A percentile compares a stretch with the other conserved stretches of the same genome.
Evolutionary conservation across 2,113 vertebrate genomes (phyloP).

Genomic region (Syngnathoides biaculeatus): DNA sequence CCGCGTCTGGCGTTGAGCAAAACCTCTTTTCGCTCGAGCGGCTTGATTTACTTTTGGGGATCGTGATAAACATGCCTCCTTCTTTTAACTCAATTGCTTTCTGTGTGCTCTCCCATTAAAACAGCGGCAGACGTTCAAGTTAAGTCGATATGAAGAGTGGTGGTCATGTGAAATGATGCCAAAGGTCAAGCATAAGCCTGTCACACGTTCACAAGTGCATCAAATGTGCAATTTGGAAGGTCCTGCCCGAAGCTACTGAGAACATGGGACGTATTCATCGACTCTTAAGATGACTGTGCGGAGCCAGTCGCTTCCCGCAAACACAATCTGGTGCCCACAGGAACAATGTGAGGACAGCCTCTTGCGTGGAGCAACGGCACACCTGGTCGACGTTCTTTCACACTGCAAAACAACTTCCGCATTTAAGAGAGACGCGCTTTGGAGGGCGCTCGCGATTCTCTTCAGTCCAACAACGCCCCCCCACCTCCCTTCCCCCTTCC

Average conservation of each 20-base stretch:
- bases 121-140: neutral
- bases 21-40: neutral
- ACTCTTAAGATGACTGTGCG: constrained; percentile 32
- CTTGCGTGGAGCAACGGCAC: constrained; percentile 43
- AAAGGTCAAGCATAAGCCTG: neutral
- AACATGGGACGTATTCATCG: constrained; percentile 48
- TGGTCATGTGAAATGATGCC: constrained; percentile 2
- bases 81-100: neutral
- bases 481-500: neutral
- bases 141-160: constrained; percentile 14
- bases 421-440: neutral
- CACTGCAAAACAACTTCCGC: constrained; percentile 1
- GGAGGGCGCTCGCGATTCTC: constrained; percentile 3
- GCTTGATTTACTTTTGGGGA: constrained; percentile 6
- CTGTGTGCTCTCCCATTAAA: neutral
- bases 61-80: constrained; percentile 11
- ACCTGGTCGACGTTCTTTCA: constrained; percentile 39
- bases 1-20: neutral
- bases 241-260: constrained; percentile 20
- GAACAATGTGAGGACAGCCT: neutral
- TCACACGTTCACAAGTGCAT: constrained; percentile 2
- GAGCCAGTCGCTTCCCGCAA: constrained; percentile 17
- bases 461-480: constrained; percentile 8
- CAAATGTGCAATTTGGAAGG: neutral
- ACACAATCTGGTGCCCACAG: constrained; percentile 1